Conservation (phyloP, 2,888 invertebrate genomes). For the Cosmia trapezina region DNA sequence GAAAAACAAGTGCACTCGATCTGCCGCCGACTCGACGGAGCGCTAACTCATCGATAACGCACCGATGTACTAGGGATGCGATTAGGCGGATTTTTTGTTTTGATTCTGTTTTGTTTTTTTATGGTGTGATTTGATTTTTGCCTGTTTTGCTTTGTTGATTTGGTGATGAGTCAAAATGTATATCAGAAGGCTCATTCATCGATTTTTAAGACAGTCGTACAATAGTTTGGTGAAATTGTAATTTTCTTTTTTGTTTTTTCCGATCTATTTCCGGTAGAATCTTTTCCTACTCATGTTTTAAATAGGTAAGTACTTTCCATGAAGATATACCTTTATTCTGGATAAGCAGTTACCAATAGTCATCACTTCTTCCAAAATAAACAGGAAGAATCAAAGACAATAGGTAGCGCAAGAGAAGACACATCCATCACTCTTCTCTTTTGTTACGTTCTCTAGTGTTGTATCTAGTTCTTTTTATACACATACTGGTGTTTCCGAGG, state of each 20-base stretch:
- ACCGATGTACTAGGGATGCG: slow-evolving; percentile 70
- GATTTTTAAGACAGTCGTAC: background rate
- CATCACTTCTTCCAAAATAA: background rate
- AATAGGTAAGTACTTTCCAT: background rate
- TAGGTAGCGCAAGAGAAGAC: background rate
- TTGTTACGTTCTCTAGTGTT: background rate
- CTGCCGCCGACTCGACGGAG: slow-evolving; percentile 76
- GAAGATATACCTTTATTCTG: background rate
- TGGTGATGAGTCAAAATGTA: background rate
- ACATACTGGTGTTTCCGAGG: slow-evolving; percentile 29
- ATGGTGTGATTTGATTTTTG: slow-evolving; percentile 6
- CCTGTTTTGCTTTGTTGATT: background rate
- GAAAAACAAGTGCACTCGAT: slow-evolving; percentile 90
- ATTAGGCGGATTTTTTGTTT: slow-evolving; percentile 55
- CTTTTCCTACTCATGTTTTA: background rate
- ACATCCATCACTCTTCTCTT: slow-evolving; percentile 16
- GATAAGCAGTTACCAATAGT: background rate
- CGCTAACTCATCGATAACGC: slow-evolving; percentile 78
- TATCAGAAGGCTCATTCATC: background rate
- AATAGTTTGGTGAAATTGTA: background rate
- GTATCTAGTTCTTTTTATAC: slow-evolving; percentile 30
- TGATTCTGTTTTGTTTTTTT: slow-evolving; percentile 36
- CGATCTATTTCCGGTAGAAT: too few species aligned
- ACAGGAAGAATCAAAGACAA: slow-evolving; percentile 1
- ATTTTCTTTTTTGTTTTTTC: background rate